Evolutionary conservation across 2,888 invertebrate genomes (phyloP), one percentile per base, ranked within the genome.

Genomic region (Maniola hyperantus): DNA sequence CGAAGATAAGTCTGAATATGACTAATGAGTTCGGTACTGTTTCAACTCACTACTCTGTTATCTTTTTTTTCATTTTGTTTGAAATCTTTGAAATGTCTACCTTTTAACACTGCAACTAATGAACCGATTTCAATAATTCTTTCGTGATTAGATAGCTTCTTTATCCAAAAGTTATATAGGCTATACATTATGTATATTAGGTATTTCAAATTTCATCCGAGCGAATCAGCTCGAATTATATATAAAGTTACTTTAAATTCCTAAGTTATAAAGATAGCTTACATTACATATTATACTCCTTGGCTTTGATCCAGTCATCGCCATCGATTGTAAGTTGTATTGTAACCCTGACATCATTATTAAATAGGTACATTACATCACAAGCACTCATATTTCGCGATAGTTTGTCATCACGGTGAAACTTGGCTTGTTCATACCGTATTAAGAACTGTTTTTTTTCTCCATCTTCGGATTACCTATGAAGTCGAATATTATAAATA

Each of bases 281-380:
- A 50, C 6, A 15, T 46, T 2, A 46, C 58, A 20, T 36, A 42
- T 20, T 65, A 39, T 39, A 39, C 48, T 13, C 48, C 48, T 61
- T 65, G 65, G 65, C 60, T 55, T 55, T 11, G 34, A 5, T 60
- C 48, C 60, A 65, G 15, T 13, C 11, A 61, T 54, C 36, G 54
- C n/a, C 26, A 65, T 44, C n/a, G 46, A 51, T 58, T 58, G 26
- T 26, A 26, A 26, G 26, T 58, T 58, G 64, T 57, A 58, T 58
- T 58, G 64, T 57, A 58, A 51, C 50, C 59, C 51, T 42, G 50
- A 18, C 65, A 34, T 33, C 44, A 44, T 57, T 34, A 55, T 20
- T 18, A 20, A 18, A 42, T 18, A 26, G 26, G 39, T 39, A 57
- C 34, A 26, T 54, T n/a, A 34, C 53, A 54, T 54, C 34, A 54